Percentiles rank a stretch among this genome's conserved stretches.
Evolutionary conservation across 64 coral and sea anemone genomes (phyloP).

Genomic region (Exaiptasia diaphana): DNA sequence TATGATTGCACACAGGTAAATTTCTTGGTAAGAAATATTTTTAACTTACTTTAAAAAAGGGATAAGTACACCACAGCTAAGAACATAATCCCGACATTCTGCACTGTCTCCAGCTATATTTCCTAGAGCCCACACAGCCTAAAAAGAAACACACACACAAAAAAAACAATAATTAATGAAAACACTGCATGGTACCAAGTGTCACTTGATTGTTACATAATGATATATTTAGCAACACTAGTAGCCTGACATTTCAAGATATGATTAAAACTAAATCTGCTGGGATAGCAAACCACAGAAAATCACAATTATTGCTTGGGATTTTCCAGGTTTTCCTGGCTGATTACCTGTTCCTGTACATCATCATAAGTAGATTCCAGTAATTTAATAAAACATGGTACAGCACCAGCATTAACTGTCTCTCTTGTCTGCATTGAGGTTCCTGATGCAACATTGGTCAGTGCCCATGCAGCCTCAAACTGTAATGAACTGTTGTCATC

Average conservation of each 20-base stretch:
- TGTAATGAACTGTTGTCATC: constrained; percentile 84
- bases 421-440: constrained; percentile 90
- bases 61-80: constrained; percentile 73
- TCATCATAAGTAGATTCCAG: constrained; percentile 85
- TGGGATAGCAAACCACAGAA: too few relatives aligned
- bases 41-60: constrained; percentile 74
- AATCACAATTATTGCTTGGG: too few relatives aligned
- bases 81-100: constrained; percentile 93
- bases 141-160: background rate
- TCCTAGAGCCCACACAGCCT: constrained; percentile 95
- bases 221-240: too few relatives aligned
- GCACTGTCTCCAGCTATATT: constrained; percentile 99
- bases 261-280: too few relatives aligned
- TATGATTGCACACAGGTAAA: background rate
- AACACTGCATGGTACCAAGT: too few relatives aligned
- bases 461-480: constrained; percentile 98
- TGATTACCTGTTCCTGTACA: constrained; percentile 93
- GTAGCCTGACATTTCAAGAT: too few relatives aligned
- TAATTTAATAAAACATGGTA: constrained; percentile 84
- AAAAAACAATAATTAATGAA: too few relatives aligned
- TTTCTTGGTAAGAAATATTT: background rate
- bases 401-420: constrained; percentile 83
- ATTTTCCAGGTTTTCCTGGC: too few relatives aligned
- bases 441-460: constrained; percentile 94
- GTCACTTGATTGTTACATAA: too few relatives aligned